Evolutionary conservation across 2,888 invertebrate species (phyloP).

Genomic region (Watsonalla binaria): DNA sequence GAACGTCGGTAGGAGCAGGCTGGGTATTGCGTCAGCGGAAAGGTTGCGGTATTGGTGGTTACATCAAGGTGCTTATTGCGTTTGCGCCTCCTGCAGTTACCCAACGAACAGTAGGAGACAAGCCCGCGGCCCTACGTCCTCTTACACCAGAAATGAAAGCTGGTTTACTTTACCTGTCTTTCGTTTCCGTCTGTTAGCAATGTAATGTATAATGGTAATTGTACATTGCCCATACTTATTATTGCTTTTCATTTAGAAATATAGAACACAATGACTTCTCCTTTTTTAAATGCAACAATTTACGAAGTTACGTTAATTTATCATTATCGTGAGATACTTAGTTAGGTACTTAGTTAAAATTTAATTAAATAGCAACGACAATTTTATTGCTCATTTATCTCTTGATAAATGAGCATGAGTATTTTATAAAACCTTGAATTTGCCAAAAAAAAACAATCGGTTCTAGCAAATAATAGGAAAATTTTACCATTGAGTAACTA

Average conservation of each 20-base stretch:
- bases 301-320: too few relatives aligned
- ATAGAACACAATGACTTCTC: background rate
- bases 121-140: slow-evolving; percentile 33
- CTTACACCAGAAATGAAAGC: slow-evolving; percentile 12
- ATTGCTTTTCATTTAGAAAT: background rate
- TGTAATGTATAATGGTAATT: background rate
- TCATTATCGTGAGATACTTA: too few relatives aligned
- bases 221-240: background rate
- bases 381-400: too few relatives aligned
- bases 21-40: slow-evolving; percentile 66
- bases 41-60: slow-evolving; percentile 65
- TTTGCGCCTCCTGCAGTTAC: slow-evolving; percentile 50
- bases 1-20: slow-evolving; percentile 46
- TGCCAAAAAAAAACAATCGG: background rate
- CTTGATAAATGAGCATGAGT: too few relatives aligned
- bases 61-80: slow-evolving; percentile 59
- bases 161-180: background rate
- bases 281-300: too few relatives aligned
- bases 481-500: background rate
- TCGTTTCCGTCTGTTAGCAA: background rate
- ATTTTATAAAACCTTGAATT: too few relatives aligned
- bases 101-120: slow-evolving; percentile 38
- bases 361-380: too few relatives aligned
- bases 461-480: background rate
- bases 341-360: too few relatives aligned